Conservation (phyloP, 2,797 vertebrate genomes). For the Myiotriccus ornatus region DNA sequence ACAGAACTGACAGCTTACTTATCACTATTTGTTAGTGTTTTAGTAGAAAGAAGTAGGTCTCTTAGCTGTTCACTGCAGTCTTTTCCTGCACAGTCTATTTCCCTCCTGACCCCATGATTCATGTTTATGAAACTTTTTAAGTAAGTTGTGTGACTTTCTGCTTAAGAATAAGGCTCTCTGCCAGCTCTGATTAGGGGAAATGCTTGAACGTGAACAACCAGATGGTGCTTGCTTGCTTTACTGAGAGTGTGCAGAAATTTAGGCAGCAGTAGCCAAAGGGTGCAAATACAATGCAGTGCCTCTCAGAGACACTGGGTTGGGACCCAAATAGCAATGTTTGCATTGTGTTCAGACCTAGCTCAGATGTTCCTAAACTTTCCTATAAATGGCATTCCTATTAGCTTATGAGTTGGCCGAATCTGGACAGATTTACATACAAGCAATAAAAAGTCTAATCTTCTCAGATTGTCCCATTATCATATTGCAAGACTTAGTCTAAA, state of each 20-base stretch:
- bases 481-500: neutral
- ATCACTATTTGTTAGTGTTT: neutral
- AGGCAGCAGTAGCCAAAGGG: neutral
- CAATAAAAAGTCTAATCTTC: neutral
- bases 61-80: neutral
- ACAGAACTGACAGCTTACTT: neutral
- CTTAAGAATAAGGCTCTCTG: neutral
- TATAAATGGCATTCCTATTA: neutral
- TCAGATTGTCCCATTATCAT: neutral
- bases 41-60: neutral
- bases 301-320: neutral
- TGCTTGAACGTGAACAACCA: rapidly evolving
- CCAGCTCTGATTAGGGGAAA: neutral
- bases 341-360: neutral
- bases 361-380: neutral
- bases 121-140: neutral
- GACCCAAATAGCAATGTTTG: neutral
- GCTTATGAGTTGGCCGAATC: neutral
- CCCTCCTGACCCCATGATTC: neutral
- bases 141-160: neutral
- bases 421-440: neutral
- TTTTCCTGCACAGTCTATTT: neutral
- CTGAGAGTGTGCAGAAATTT: neutral
- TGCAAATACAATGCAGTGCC: neutral
- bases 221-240: neutral